Conservation (phyloP, 2,888 invertebrate species). For the Heteropelma amictum region DNA sequence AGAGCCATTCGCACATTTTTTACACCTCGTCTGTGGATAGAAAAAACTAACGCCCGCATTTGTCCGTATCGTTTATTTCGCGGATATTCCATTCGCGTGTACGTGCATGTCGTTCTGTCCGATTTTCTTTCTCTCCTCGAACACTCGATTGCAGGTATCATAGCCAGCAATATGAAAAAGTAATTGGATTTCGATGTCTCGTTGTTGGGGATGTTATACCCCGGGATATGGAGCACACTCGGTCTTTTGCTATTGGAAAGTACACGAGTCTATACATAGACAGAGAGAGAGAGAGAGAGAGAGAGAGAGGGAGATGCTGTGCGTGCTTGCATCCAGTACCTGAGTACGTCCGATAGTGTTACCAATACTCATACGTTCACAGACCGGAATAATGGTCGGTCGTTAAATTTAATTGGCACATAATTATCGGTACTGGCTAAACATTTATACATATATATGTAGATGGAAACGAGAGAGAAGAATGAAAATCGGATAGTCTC, state of each 20-base stretch:
- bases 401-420: conserved; percentile 76
- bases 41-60: background rate
- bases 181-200: conserved; percentile 72
- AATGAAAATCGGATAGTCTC: conserved; percentile 41
- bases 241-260: conserved; percentile 35
- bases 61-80: background rate
- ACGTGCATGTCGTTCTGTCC: background rate
- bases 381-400: conserved; percentile 71
- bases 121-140: conserved; percentile 11
- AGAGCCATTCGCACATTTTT: background rate
- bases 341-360: conserved; percentile 35
- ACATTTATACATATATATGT: no score
- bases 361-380: conserved; percentile 57
- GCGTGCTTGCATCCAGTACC: conserved; percentile 28
- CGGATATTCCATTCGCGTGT: conserved; percentile 13
- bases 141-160: conserved; percentile 63
- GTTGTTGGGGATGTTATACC: conserved; percentile 47
- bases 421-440: conserved; percentile 68
- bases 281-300: conserved; percentile 15
- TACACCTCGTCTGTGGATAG: background rate
- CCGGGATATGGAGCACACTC: conserved; percentile 12
- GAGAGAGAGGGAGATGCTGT: conserved; percentile 45
- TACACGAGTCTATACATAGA: conserved; percentile 16
- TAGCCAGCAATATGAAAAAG: conserved; percentile 69
- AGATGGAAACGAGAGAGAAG: background rate